Percentiles rank a stretch among this genome's conserved stretches.
Conservation (phyloP, 2,888 invertebrate genomes). For the Orthonevra nobilis region DNA sequence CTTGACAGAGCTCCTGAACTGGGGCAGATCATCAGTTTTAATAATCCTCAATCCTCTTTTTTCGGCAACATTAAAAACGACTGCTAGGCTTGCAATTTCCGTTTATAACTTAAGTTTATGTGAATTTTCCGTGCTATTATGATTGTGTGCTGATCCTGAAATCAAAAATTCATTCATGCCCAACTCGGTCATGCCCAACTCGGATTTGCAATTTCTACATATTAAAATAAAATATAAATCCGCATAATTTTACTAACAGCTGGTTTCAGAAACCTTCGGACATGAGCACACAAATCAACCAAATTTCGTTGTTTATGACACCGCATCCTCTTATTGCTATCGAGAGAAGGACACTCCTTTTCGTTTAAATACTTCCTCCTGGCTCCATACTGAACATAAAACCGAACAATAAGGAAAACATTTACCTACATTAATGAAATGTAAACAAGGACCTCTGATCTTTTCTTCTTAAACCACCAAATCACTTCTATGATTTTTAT, state of each 20-base stretch:
- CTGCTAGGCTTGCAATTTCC: too few relatives aligned
- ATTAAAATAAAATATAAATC: conserved; percentile 4
- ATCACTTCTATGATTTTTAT: conserved; percentile 16
- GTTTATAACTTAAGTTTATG: too few relatives aligned
- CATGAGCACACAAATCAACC: conserved; percentile 34
- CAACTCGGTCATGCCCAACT: too few relatives aligned
- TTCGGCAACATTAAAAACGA: too few relatives aligned
- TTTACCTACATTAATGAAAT: conserved; percentile 34
- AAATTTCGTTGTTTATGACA: conserved; percentile 19
- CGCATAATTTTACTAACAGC: conserved; percentile 24
- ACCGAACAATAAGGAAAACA: not conserved
- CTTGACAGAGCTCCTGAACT: too few relatives aligned
- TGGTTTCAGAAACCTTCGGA: conserved; percentile 12
- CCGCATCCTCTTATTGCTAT: not conserved
- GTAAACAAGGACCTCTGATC: conserved; percentile 47
- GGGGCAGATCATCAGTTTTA: too few relatives aligned
- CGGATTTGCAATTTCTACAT: too few relatives aligned
- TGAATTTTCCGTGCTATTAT: too few relatives aligned
- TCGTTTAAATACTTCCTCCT: conserved; percentile 13
- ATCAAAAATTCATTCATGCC: too few relatives aligned
- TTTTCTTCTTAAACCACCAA: conserved; percentile 22
- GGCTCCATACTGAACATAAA: conserved; percentile 3
- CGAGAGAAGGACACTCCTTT: conserved; percentile 39
- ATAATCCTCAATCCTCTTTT: too few relatives aligned
- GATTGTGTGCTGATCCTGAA: too few relatives aligned